Percentiles rank a stretch among this genome's conserved stretches.
These are phyloP conservation scores for Ataeniobius toweri DNA, from an alignment of 2,797 vertebrate genomes.

Conservation along the genomic window DNA sequence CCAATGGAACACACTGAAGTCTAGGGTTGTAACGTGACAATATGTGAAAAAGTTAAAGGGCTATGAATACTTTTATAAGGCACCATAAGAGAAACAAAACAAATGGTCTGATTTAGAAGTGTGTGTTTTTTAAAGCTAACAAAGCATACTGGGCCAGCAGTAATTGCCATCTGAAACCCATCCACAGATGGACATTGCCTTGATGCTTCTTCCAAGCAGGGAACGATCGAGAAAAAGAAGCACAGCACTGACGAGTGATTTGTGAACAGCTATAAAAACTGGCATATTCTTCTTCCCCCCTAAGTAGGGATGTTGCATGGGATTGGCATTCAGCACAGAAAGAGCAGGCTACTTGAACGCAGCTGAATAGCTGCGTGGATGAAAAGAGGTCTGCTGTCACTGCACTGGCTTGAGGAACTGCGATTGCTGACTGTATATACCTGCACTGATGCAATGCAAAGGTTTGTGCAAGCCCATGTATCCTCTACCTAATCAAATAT, in stretches of 20 bases:
- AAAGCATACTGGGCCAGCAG: constrained; percentile 46
- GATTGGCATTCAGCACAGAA: constrained; percentile 39
- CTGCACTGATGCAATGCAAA: constrained; percentile 56
- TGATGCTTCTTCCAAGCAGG: constrained; percentile 34
- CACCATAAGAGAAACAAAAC: constrained; percentile 35
- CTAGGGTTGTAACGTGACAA: background rate
- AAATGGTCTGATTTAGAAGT: constrained; percentile 49
- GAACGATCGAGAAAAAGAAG: constrained; percentile 14
- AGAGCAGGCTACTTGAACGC: constrained; percentile 33
- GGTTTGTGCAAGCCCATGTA: constrained; percentile 34
- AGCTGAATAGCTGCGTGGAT: constrained; percentile 49
- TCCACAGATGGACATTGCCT: constrained; percentile 49
- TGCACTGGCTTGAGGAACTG: constrained; percentile 65
- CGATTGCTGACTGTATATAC: constrained; percentile 49
- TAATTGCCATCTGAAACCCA: constrained; percentile 40
- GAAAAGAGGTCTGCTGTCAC: constrained; percentile 59
- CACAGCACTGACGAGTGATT: constrained; percentile 14
- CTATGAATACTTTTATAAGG: background rate
- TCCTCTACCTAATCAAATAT: constrained; percentile 27
- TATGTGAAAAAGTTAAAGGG: background rate
- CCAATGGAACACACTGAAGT: background rate
- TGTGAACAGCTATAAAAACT: constrained; percentile 30
- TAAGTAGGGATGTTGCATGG: constrained; percentile 15
- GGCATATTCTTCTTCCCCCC: background rate
- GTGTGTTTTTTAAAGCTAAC: constrained; percentile 35